A percentile compares a stretch with the other conserved stretches of the same genome.
phyloP scores from a whole-genome alignment of 2,888 invertebrate genomes.

The Chloroclystis v-ata region DNA sequence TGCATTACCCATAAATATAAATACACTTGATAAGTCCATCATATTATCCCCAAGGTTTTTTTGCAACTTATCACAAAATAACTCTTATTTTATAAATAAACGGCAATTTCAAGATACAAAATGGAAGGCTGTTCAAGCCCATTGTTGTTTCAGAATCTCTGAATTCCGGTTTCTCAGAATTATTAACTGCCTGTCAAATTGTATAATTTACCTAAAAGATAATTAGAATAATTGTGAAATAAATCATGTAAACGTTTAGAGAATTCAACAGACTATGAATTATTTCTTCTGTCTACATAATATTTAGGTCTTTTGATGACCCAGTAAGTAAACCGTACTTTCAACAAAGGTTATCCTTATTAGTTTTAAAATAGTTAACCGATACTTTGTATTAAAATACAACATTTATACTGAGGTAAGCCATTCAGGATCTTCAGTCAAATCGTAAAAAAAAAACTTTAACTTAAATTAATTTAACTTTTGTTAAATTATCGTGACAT shows the following conservation, averaged over 20 bases:
- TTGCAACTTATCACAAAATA: conserved; percentile 9
- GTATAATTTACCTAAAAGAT: conserved; percentile 16
- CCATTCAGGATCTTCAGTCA: too few species aligned
- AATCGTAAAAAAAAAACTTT: too few species aligned
- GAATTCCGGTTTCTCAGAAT: conserved; percentile 24
- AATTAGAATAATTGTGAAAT: conserved; percentile 16
- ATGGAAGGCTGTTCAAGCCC: conserved; percentile 19
- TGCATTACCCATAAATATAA: too few species aligned
- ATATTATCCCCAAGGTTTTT: conserved; percentile 4
- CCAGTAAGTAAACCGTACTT: too few species aligned
- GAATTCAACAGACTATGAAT: conserved; percentile 2
- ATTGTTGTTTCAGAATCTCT: conserved; percentile 23
- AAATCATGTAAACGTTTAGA: conserved; percentile 7
- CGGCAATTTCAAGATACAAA: conserved; percentile 18
- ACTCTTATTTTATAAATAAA: conserved; percentile 2
- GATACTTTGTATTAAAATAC: too few species aligned
- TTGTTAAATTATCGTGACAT: too few species aligned
- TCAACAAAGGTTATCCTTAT: too few species aligned
- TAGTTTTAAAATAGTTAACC: too few species aligned
- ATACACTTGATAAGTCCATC: not conserved
- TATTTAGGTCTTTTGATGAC: not conserved
- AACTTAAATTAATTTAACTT: too few species aligned
- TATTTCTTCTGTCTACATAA: not conserved
- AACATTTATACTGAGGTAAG: too few species aligned
- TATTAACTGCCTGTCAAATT: conserved; percentile 25